Evolutionary conservation across 1,140 invertebrate species (phyloP).

Genomic region (Adoxophyes honmai): DNA sequence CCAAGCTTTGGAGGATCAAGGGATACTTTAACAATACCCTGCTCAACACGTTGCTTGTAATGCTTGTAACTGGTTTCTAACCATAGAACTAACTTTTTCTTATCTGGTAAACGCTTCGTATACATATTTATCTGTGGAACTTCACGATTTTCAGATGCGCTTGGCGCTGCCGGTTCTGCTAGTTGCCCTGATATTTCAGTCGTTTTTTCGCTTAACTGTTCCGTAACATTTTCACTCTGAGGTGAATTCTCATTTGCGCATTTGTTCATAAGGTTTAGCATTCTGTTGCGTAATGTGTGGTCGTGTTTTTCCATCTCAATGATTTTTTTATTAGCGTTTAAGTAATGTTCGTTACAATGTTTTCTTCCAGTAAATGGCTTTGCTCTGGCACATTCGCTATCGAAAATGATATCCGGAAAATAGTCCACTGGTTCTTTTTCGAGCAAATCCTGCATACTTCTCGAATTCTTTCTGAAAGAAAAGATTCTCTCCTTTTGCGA

Average conservation of each 20-base stretch:
- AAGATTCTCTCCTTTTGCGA: not conserved
- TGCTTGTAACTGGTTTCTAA: slow-evolving; percentile 55
- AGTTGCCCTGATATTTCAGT: no score
- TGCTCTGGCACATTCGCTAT: slow-evolving; percentile 37
- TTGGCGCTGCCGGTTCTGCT: no score
- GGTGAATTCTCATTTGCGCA: not conserved
- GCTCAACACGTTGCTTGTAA: slow-evolving; percentile 39
- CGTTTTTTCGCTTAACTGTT: not conserved
- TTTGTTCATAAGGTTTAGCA: slow-evolving; percentile 27
- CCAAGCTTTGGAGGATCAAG: slow-evolving; percentile 49
- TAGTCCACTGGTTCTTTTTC: no score
- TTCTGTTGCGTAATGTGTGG: slow-evolving; percentile 39
- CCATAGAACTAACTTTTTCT: slow-evolving; percentile 51
- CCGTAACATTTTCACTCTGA: not conserved
- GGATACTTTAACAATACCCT: slow-evolving; percentile 34
- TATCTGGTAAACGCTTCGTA: slow-evolving; percentile 27
- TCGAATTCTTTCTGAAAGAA: not conserved
- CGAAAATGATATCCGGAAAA: not conserved
- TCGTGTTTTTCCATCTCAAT: slow-evolving; percentile 56
- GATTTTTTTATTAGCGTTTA: slow-evolving; percentile 48
- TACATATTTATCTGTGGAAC: not conserved
- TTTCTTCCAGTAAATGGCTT: slow-evolving; percentile 43
- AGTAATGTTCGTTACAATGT: slow-evolving; percentile 44
- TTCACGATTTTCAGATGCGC: not conserved
- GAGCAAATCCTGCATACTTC: no score